Evolutionary conservation across 2,888 invertebrate species (phyloP).

Genomic region (Marronus borbonicus): DNA sequence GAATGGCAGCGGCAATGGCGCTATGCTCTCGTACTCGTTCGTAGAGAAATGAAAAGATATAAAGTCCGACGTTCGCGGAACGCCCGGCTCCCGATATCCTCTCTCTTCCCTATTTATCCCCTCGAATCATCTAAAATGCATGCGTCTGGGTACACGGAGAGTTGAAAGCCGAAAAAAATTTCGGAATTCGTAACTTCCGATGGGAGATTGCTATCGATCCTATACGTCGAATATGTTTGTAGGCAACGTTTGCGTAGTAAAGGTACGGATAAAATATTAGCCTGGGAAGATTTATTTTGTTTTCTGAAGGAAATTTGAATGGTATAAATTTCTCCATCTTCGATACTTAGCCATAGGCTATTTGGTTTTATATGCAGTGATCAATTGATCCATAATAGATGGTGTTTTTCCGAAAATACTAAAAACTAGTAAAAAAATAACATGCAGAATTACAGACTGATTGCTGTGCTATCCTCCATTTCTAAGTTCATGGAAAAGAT

Average conservation of each 20-base stretch:
- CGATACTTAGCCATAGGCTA: no score
- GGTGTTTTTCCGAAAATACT: no score
- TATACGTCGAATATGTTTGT: neutral
- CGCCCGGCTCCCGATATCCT: neutral
- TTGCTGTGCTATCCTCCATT: no score
- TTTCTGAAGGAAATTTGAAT: no score
- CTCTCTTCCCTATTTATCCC: neutral
- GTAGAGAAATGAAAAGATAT: conserved; percentile 2
- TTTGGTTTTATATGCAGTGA: no score
- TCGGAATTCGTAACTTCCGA: neutral
- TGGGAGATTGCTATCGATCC: conserved; percentile 2
- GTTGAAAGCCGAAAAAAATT: neutral
- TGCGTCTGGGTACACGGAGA: neutral
- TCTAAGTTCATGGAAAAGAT: no score
- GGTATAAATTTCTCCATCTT: no score
- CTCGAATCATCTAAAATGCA: conserved; percentile 26
- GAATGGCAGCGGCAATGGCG: conserved; percentile 12
- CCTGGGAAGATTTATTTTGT: no score
- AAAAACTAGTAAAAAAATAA: no score
- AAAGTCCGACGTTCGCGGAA: conserved; percentile 6
- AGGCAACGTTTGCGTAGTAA: no score
- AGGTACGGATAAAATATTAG: neutral
- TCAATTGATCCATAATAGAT: no score
- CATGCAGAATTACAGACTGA: no score
- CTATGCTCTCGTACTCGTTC: neutral